Conservation (phyloP, 1,140 invertebrate genomes). For the Leptinotarsa undecemlineata region DNA sequence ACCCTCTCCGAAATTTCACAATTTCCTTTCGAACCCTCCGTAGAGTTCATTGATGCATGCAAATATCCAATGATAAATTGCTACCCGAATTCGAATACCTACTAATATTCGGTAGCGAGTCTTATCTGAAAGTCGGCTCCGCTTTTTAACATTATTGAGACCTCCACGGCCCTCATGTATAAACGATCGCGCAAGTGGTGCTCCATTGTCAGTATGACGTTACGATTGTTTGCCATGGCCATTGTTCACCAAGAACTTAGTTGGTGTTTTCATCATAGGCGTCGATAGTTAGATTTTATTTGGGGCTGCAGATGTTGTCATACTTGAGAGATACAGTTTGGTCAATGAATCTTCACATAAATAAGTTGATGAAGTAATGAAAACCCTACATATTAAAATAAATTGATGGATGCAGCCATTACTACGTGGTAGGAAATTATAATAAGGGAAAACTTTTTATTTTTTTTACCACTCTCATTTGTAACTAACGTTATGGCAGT, state of each 20-base stretch:
- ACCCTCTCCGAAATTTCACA: constrained; percentile 5
- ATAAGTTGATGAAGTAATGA: no score
- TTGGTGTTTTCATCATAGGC: background rate
- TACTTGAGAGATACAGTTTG: no score
- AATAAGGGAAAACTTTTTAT: no score
- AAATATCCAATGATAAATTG: background rate
- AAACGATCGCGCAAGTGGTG: constrained; percentile 15
- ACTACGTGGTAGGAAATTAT: no score
- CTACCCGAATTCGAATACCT: constrained; percentile 9
- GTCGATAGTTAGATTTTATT: background rate
- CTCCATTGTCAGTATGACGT: constrained; percentile 17
- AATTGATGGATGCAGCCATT: no score
- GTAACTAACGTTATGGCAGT: no score
- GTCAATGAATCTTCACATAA: no score
- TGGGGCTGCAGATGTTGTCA: no score
- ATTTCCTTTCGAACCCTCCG: background rate
- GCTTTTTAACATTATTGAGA: constrained; percentile 18
- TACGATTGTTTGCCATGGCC: constrained; percentile 9
- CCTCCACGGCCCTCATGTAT: constrained; percentile 12
- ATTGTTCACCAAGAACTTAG: constrained; percentile 15
- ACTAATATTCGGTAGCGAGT: constrained; percentile 10
- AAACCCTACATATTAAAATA: no score
- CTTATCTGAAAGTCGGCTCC: constrained; percentile 10
- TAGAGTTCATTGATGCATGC: constrained; percentile 5
- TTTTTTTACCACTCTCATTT: no score